phyloP scores from a whole-genome alignment of 2,113 vertebrate genomes.

The Mormyrus iriodes region DNA sequence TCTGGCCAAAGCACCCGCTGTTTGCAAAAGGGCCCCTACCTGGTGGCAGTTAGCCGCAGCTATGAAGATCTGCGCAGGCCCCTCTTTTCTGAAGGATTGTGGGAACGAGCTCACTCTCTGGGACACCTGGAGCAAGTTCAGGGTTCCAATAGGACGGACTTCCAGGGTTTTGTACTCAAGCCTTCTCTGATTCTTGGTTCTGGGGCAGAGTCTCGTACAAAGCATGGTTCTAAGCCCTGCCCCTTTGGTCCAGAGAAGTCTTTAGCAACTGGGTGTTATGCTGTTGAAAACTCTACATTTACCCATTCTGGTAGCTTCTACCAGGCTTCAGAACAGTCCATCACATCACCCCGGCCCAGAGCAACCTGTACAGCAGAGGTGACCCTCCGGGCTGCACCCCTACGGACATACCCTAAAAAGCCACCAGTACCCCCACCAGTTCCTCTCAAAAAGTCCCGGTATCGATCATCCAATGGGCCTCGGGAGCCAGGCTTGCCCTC shows the following conservation, averaged over 20 bases:
- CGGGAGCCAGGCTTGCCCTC: constrained; percentile 36
- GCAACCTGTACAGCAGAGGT: neutral
- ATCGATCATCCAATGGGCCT: constrained; percentile 66
- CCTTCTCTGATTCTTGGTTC: neutral
- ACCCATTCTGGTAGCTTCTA: neutral
- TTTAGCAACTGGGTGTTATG: neutral
- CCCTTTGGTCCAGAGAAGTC: neutral
- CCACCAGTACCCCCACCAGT: constrained; percentile 68
- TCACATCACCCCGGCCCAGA: neutral
- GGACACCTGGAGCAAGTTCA: constrained; percentile 61
- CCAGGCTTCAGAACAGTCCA: neutral
- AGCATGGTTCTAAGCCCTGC: constrained; percentile 27
- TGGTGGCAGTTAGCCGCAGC: constrained; percentile 62
- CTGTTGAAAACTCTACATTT: neutral
- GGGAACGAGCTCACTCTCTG: constrained; percentile 69
- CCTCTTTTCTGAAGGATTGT: constrained; percentile 31
- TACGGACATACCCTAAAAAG: constrained; percentile 51
- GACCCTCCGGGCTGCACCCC: constrained; percentile 30
- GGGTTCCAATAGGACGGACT: constrained; percentile 31
- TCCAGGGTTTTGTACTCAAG: constrained; percentile 24
- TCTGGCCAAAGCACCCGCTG: constrained; percentile 24
- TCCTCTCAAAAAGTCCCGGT: constrained; percentile 71
- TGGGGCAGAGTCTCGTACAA: neutral
- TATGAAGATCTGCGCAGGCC: constrained; percentile 60
- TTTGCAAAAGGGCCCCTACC: constrained; percentile 56